Base-by-base conservation (phyloP, 23 tunicate genomes). In the Oikopleura dioica region DNA sequence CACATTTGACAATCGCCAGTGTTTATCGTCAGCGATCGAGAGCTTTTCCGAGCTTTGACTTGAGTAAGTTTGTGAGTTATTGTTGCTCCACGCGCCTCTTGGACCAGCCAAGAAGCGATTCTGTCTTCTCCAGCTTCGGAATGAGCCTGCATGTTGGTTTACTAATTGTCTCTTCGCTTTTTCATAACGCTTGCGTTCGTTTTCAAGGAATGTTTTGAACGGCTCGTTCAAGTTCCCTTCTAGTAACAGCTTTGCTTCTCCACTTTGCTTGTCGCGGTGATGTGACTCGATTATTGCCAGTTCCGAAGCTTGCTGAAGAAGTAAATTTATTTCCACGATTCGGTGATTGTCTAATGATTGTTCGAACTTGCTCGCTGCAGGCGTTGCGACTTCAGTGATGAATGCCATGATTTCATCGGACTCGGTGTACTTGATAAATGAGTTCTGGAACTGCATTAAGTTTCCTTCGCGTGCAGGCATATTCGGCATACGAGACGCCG, bases 1-100 rank as follows among this genome's bases (percentile, higher is more conserved):
- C 33, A 83, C 96, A 69, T 89, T 89, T 1, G 96, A 89, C n/a
- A 89, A 58, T 59, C 84, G 84, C 91, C 91, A 89, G 75, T 76
- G 72, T 0, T 81, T 82, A 77, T 75, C 76, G 1, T 68, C 79
- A 1, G 86, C 89, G 51, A 81, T 89, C 50, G 86, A 82, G 38
- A 23, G 31, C 9, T 44, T 9, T 16, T 44, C 55, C 16, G 55
- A 9, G 9, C 16, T 44, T 16, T 44, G 16, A 9, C 55, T 44
- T 9, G 16, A 44, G 16, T 44, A n/a, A n/a, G n/a, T n/a, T n/a
- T n/a, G 29, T 30, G 0, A 69, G 2, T 29, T 81, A 89, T 86
- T 84, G 26, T 84, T 84, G 31, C 79, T 82, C 97, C 97, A 91
- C 1, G 86, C 79, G 28, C 97, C 87, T 50, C 92, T 63, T 37